Conservation (phyloP, 2,797 vertebrate species). For the Poliocrania exsul region DNA sequence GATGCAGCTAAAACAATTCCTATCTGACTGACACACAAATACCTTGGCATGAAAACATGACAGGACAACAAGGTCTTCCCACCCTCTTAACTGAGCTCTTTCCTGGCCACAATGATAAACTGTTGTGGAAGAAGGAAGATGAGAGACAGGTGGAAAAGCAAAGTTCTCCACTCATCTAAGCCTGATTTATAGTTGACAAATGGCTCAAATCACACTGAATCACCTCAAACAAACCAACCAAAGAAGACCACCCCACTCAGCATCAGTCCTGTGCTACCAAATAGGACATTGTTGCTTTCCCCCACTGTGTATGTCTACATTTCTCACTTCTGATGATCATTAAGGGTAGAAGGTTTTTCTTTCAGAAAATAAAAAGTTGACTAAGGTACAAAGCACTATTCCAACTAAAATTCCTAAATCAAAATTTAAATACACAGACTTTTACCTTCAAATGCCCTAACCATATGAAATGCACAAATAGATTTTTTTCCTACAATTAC, state of each 20-base stretch:
- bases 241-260: neutral
- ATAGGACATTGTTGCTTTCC: neutral
- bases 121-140: neutral
- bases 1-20: neutral
- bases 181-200: neutral
- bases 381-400: neutral
- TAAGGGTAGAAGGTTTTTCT: neutral
- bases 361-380: neutral
- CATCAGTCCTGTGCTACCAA: neutral
- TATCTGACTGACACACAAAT: neutral
- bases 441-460: neutral
- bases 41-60: neutral
- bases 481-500: neutral
- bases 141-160: neutral
- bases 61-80: neutral
- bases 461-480: neutral
- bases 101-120: neutral
- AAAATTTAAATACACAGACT: neutral
- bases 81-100: neutral
- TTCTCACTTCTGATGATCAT: neutral
- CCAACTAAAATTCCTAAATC: neutral
- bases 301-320: accelerated
- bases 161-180: neutral
- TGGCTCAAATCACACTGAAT: neutral
- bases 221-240: neutral